Evolutionary conservation across 2,797 vertebrate species (phyloP).

Genomic region (Coracias cyanogaster): DNA sequence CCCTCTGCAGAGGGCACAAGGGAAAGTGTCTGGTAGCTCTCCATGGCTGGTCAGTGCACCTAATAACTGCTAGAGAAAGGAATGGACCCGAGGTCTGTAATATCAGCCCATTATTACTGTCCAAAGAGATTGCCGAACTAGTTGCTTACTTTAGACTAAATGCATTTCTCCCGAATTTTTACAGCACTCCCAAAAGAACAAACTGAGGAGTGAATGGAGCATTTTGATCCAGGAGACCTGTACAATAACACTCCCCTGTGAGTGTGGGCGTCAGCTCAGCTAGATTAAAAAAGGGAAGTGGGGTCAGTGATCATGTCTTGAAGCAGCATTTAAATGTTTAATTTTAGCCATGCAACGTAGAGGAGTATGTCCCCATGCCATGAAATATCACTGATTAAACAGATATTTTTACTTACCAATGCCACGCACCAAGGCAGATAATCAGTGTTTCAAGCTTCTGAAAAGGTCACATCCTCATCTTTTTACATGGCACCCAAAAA

Average conservation of each 20-base stretch:
- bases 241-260: neutral
- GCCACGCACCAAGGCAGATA: too few species aligned
- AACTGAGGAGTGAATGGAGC: neutral
- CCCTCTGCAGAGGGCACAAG: neutral
- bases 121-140: neutral
- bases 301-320: neutral
- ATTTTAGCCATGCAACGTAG: neutral
- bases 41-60: neutral
- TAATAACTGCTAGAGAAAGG: neutral
- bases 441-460: too few species aligned
- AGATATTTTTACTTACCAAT: neutral
- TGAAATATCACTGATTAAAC: neutral
- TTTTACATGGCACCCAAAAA: too few species aligned
- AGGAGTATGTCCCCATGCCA: rapidly evolving
- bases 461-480: too few species aligned
- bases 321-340: neutral
- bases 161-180: neutral
- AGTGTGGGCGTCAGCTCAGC: neutral
- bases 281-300: neutral
- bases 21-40: neutral
- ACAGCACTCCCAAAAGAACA: neutral
- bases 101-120: neutral
- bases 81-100: neutral
- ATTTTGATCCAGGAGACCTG: neutral
- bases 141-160: neutral